phyloP scores from a whole-genome alignment of 2,113 vertebrate species.

The Redunca redunca region DNA sequence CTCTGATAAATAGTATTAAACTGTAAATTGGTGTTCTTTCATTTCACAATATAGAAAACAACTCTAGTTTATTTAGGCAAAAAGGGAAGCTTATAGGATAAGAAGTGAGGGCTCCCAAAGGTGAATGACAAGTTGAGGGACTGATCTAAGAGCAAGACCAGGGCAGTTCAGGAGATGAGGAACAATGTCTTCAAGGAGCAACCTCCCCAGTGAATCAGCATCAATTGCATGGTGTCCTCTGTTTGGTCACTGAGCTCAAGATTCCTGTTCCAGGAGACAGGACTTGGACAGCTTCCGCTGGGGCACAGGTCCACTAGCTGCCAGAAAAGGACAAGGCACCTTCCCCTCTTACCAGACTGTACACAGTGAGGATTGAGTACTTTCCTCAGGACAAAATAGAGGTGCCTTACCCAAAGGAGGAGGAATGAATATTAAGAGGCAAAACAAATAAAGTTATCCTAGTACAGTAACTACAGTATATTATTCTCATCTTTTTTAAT shows the following conservation, averaged over 20 bases:
- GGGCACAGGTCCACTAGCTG: not conserved
- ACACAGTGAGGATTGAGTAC: not conserved
- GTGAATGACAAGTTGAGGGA: not conserved
- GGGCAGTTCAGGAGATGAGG: not conserved
- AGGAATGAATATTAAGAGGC: not conserved
- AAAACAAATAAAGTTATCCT: not conserved
- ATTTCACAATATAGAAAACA: not conserved
- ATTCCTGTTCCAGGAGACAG: not conserved
- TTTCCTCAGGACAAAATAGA: not conserved
- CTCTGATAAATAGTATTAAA: not conserved
- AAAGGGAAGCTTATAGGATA: not conserved
- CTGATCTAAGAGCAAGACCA: not conserved
- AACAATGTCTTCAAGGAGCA: not conserved
- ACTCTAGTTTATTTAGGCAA: not conserved
- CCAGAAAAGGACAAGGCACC: not conserved
- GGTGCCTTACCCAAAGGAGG: not conserved
- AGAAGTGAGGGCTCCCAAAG: not conserved
- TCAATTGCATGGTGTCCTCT: not conserved
- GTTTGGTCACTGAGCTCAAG: not conserved
- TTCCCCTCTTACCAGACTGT: not conserved
- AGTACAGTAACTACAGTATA: not conserved
- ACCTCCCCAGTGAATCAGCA: not conserved
- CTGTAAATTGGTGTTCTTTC: not conserved
- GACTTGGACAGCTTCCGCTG: not conserved
- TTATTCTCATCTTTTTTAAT: not conserved